Evolutionary conservation across 2,888 invertebrate species (phyloP).

Genomic region (Petrophora chlorosata): DNA sequence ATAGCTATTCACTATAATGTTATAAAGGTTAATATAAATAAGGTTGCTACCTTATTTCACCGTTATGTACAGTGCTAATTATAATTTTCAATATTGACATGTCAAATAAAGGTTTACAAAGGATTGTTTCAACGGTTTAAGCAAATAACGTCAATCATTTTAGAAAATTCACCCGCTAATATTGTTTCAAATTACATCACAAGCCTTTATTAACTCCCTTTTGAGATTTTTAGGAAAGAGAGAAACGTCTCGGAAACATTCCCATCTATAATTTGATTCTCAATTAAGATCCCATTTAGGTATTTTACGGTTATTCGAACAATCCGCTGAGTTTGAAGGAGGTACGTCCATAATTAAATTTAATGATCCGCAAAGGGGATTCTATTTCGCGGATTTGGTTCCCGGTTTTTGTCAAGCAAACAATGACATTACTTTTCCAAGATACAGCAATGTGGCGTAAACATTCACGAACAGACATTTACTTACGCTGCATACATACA

Average conservation of each 20-base stretch:
- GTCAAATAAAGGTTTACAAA: conserved; percentile 3
- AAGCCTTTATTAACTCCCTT: conserved; percentile 31
- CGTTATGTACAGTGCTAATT: no score
- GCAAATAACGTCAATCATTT: conserved; percentile 17
- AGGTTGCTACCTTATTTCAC: no score
- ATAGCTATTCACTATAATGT: no score
- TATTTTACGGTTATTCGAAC: conserved; percentile 61
- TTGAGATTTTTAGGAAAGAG: conserved; percentile 30
- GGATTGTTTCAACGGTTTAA: conserved; percentile 11
- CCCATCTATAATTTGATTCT: conserved; percentile 52
- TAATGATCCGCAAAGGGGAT: conserved; percentile 55
- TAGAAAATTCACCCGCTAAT: conserved; percentile 23
- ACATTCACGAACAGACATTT: conserved; percentile 9
- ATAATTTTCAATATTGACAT: not conserved
- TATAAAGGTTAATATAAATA: no score
- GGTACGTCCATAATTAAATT: conserved; percentile 57
- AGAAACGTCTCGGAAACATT: conserved; percentile 35
- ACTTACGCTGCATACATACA: not conserved
- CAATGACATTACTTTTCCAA: conserved; percentile 13
- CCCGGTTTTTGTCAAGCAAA: conserved; percentile 26
- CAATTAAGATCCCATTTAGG: conserved; percentile 62
- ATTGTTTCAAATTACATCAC: conserved; percentile 28
- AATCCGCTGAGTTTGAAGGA: conserved; percentile 57
- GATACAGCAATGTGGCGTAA: conserved; percentile 11
- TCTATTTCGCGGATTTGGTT: conserved; percentile 39